Evolutionary conservation across 2,797 vertebrate genomes (phyloP).

Genomic region (Anolis apletophallus): DNA sequence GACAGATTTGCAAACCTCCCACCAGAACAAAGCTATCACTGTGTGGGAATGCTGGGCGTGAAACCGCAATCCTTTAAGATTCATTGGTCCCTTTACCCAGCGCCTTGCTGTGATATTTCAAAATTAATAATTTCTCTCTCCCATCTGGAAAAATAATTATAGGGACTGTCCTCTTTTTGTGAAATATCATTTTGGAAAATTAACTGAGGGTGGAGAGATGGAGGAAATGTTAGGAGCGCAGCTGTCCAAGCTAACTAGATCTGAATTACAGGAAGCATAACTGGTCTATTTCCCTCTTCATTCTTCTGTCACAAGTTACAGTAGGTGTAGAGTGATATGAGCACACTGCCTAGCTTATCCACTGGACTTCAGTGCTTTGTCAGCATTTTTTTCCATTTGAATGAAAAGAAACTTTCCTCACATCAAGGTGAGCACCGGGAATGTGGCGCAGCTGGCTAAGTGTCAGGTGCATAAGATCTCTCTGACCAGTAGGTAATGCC

Average conservation of each 20-base stretch:
- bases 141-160: not conserved
- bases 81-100: not conserved
- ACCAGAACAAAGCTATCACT: not conserved
- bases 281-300: slow-evolving; percentile 41
- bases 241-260: slow-evolving; percentile 37
- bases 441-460: no score
- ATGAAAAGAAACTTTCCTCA: slow-evolving; percentile 42
- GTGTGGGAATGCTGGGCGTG: not conserved
- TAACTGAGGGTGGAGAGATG: slow-evolving; percentile 17
- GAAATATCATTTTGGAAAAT: slow-evolving; percentile 16
- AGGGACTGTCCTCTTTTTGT: not conserved
- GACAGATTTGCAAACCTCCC: not conserved
- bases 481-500: no score
- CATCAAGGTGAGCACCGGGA: no score
- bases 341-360: not conserved
- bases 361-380: slow-evolving; percentile 29
- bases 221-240: slow-evolving; percentile 28
- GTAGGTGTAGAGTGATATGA: rapidly evolving
- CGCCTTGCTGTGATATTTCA: not conserved
- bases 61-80: not conserved
- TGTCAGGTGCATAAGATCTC: no score
- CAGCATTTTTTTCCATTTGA: slow-evolving; percentile 32
- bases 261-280: slow-evolving; percentile 61
- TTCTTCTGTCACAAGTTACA: slow-evolving; percentile 51
- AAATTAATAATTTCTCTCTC: not conserved